Evolutionary conservation across 2,113 vertebrate genomes (phyloP).

Genomic region (Urocolius indicus): DNA sequence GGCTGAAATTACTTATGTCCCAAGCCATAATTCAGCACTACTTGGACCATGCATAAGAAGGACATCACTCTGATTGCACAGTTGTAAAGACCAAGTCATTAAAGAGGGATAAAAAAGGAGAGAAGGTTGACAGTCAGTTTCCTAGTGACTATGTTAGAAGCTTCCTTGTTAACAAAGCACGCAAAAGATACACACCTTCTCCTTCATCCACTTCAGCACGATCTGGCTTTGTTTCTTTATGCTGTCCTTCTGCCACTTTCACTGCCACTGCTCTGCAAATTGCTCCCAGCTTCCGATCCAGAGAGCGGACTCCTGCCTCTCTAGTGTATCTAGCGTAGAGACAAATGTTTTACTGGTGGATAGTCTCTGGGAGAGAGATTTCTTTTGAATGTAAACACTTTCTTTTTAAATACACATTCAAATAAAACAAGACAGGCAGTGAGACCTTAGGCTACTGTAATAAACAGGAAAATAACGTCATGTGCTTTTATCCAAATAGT

Average conservation of each 20-base stretch:
- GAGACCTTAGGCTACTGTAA: not conserved
- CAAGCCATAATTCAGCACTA: not conserved
- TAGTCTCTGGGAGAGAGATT: not conserved
- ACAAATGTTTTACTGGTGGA: not conserved
- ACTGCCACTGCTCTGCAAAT: slow-evolving; percentile 95
- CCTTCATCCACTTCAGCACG: slow-evolving; percentile 64
- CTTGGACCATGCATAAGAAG: not conserved
- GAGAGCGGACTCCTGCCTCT: slow-evolving; percentile 94
- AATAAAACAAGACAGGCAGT: not conserved
- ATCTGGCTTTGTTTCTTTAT: slow-evolving; percentile 78
- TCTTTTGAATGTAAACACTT: not conserved
- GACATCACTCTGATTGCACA: not conserved
- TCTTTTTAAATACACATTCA: not conserved
- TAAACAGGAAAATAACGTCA: not conserved
- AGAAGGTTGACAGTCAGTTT: not conserved
- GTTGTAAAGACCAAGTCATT: not conserved
- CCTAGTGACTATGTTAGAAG: not conserved
- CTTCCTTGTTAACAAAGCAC: not conserved
- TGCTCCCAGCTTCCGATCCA: slow-evolving; percentile 92
- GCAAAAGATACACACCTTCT: slow-evolving; percentile 73
- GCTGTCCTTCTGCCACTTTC: slow-evolving; percentile 91
- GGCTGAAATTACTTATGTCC: not conserved
- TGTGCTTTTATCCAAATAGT: not conserved
- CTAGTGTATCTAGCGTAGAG: slow-evolving; percentile 85
- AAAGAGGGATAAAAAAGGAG: not conserved